Evolutionary conservation across 2,113 vertebrate genomes (phyloP).

Genomic region (Toxotes chatareus): DNA sequence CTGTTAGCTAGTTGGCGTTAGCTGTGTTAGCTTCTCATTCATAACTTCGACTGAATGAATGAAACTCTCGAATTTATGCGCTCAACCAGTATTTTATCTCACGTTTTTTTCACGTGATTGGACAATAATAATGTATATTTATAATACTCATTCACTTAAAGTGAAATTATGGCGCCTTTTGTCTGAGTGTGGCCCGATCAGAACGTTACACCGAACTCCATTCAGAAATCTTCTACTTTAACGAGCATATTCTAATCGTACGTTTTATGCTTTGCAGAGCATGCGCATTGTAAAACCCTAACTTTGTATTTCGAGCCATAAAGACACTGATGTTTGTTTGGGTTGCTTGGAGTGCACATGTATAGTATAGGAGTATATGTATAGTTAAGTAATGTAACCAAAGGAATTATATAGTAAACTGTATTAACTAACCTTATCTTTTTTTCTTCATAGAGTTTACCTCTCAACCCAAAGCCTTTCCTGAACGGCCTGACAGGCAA

Average conservation of each 20-base stretch:
- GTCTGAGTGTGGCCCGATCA: neutral
- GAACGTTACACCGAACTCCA: neutral
- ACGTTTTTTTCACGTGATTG: accelerated
- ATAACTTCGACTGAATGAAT: conserved; percentile 27
- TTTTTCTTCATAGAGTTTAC: conserved; percentile 89
- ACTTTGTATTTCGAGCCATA: neutral
- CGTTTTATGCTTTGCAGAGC: too few relatives aligned
- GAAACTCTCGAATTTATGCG: neutral
- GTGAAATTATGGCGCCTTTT: too few relatives aligned
- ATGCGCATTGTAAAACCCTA: too few relatives aligned
- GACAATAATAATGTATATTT: accelerated
- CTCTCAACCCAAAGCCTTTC: conserved; percentile 97
- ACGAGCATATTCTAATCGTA: too few relatives aligned
- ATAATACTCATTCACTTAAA: accelerated
- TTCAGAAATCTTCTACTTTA: neutral
- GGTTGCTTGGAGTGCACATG: neutral
- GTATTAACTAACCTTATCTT: neutral
- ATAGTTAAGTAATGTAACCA: neutral
- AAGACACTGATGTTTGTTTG: neutral
- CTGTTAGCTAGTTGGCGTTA: conserved; percentile 51
- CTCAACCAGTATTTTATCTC: accelerated
- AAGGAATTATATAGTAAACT: neutral
- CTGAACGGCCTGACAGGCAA: conserved; percentile 97
- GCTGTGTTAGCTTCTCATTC: conserved; percentile 59
- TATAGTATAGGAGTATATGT: too few relatives aligned